These are phyloP conservation scores for Xenopus tropicalis DNA, from an alignment of 2,113 vertebrate genomes.

Conservation along the genomic window UCB_Xtro_10.0 CM004449.2:33593501-33594000, in stretches of 20 bases:
- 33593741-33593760: slow-evolving; percentile 10
- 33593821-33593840: neutral
- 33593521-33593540: too few species aligned
- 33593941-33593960: neutral
- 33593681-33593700: slow-evolving; percentile 20
- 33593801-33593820: neutral
- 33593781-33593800: slow-evolving; percentile 11
- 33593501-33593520: too few species aligned
- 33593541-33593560: too few species aligned
- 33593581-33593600: too few species aligned
- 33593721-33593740: slow-evolving; percentile 20
- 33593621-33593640: slow-evolving; percentile 12
- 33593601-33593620: neutral
- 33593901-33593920: neutral
- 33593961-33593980: neutral
- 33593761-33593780: neutral
- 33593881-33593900: neutral
- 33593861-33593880: slow-evolving; percentile 1
- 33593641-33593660: slow-evolving; percentile 1
- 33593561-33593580: too few species aligned
- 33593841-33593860: neutral
- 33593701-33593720: slow-evolving; percentile 14
- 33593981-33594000: neutral
- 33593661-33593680: slow-evolving; percentile 10
- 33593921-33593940: neutral